Evolutionary conservation across 2,888 invertebrate species (phyloP).

Genomic region (Drosophila eohydei): DNA sequence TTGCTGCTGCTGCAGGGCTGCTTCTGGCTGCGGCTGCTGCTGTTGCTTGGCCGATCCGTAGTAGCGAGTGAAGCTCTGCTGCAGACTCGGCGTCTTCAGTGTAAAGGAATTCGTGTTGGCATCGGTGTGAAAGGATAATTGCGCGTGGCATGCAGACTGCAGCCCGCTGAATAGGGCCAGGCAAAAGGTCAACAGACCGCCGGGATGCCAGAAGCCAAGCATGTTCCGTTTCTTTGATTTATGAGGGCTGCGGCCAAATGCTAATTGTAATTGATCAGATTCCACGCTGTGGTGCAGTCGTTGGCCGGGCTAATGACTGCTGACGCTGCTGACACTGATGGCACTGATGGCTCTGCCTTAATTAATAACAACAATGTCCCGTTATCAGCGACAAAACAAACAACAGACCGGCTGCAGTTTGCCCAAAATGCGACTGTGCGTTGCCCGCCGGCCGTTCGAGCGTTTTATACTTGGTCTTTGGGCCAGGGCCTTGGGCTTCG

Average conservation of each 20-base stretch:
- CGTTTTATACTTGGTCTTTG: slow-evolving; percentile 59
- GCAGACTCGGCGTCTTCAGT: slow-evolving; percentile 83
- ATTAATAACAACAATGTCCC: slow-evolving; percentile 30
- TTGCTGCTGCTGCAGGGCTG: slow-evolving; percentile 31
- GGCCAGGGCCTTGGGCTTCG: background rate
- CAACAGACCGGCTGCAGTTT: slow-evolving; percentile 37
- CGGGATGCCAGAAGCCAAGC: slow-evolving; percentile 25
- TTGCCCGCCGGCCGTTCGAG: slow-evolving; percentile 35
- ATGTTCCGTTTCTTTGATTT: slow-evolving; percentile 38
- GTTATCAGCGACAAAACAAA: slow-evolving; percentile 17
- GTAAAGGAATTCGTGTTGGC: slow-evolving; percentile 83
- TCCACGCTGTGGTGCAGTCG: slow-evolving; percentile 18
- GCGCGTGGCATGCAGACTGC: slow-evolving; percentile 69
- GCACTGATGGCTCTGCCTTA: slow-evolving; percentile 13
- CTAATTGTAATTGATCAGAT: slow-evolving; percentile 51
- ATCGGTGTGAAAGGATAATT: slow-evolving; percentile 83
- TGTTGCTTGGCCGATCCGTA: slow-evolving; percentile 72
- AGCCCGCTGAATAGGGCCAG: slow-evolving; percentile 44
- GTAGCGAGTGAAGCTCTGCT: slow-evolving; percentile 83
- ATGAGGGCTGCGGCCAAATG: slow-evolving; percentile 22
- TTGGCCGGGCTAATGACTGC: background rate
- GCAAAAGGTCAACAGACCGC: slow-evolving; percentile 32
- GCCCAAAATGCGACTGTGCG: slow-evolving; percentile 56
- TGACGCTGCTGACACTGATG: background rate
- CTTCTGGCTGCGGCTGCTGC: slow-evolving; percentile 11